Evolutionary conservation across 2,888 invertebrate species (phyloP), one percentile per base, ranked within the genome.

Genomic region (Diplolepis rosae): DNA sequence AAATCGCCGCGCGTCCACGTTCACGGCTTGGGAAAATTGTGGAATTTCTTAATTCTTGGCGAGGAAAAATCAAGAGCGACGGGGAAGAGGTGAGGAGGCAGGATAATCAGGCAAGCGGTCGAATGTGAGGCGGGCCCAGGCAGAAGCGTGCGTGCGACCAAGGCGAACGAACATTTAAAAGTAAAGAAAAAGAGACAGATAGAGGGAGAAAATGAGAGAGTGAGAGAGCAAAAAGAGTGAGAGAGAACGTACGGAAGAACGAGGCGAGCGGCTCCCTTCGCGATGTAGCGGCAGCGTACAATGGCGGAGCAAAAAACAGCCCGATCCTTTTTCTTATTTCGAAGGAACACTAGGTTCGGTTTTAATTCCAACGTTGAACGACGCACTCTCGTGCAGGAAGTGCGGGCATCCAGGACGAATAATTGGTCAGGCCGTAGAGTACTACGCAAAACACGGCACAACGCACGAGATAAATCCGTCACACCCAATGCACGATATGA

Each of bases 401-500:
- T 45, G 42, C 50, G 48, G 54, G 24, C 24, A 39, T 11, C 50
- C 27, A 35, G 52, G 28, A 18, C 52, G 15, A n/a, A 42, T 39
- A 18, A 32, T 13, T 39, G 6, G 45, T 22, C 18, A 15, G 18
- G 72, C 61, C 15, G 65, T 71, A 48, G 78, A 76, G 77, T 73
- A 78, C 80, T 78, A 80, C 72, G 65, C 78, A 72, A 77, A 71
- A 48, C 77, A 79, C 72, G 52, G 61, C 71, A 77, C 69, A 48
- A 75, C 78, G 70, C 69, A 70, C 72, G 76, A 69, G 35, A 76
- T 75, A 74, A 77, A 78, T 79, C 79, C 84, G 83, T 84, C 84
- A 84, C 84, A 84, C 84, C 84, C 84, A 84, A 80, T 78, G 79
- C 79, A 80, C 56, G 61, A 61, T 61, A 61, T 61, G 61, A 39